Percentiles rank a stretch among this genome's conserved stretches.
Conservation (phyloP, 2,113 vertebrate genomes). For the Strigops habroptila region DNA sequence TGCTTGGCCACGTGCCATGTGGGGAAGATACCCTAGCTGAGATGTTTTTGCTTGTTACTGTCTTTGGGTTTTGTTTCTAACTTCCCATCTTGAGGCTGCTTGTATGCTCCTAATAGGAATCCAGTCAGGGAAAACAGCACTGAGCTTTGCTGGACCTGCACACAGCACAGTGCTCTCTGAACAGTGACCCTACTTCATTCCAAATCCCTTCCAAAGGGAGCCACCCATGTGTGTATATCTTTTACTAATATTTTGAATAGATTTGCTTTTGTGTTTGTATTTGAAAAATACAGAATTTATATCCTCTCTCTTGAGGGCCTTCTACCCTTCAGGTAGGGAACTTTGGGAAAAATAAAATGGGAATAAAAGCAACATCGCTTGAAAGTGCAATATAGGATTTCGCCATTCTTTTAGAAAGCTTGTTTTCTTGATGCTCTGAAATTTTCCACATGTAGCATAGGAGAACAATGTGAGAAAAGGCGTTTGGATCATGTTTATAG, state of each 20-base stretch:
- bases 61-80: neutral
- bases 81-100: neutral
- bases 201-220: neutral
- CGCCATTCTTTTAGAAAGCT: neutral
- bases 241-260: neutral
- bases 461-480: neutral
- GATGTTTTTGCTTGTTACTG: neutral
- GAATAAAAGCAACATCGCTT: neutral
- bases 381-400: neutral
- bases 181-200: neutral
- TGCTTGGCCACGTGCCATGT: neutral
- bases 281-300: neutral
- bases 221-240: neutral
- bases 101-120: neutral
- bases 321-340: neutral
- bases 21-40: neutral
- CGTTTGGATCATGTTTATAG: neutral
- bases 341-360: neutral
- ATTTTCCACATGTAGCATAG: neutral
- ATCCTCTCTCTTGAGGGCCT: neutral
- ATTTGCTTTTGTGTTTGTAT: neutral
- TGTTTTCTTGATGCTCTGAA: neutral
- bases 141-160: neutral
- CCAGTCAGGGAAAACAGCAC: neutral
- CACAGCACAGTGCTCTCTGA: neutral